phyloP scores from a whole-genome alignment of 2,888 invertebrate species.

The Chaetogeoica ovagalla region DNA sequence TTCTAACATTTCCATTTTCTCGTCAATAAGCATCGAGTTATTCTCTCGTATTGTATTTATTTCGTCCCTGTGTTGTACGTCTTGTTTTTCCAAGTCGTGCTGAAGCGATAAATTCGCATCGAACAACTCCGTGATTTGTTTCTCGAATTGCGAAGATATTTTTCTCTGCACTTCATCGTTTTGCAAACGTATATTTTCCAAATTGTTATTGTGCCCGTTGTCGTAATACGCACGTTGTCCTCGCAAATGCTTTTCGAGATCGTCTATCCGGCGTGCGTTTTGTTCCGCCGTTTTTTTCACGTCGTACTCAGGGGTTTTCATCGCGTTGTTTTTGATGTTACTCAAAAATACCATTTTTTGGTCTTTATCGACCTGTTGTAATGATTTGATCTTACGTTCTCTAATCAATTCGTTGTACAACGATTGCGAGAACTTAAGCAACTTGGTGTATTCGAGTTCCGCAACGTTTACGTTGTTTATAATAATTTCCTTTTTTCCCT shows the following conservation, averaged over 20 bases:
- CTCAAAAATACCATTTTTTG: background rate
- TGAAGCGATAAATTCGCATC: background rate
- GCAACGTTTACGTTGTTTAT: background rate
- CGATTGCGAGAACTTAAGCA: background rate
- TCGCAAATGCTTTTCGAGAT: background rate
- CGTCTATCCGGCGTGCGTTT: background rate
- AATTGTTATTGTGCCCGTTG: background rate
- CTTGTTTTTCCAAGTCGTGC: background rate
- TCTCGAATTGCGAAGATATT: background rate
- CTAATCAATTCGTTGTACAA: background rate
- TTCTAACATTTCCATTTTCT: background rate
- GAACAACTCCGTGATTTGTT: background rate
- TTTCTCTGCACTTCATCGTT: background rate
- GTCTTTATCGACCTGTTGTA: background rate
- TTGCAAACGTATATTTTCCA: background rate
- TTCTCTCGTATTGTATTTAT: background rate
- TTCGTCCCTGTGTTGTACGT: background rate
- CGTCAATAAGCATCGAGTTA: background rate
- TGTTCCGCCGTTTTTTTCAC: background rate
- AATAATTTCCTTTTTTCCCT: background rate
- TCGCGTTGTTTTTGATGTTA: background rate
- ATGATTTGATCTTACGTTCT: background rate
- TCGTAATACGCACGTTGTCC: background rate
- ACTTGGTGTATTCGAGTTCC: background rate
- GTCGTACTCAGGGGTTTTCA: background rate